Conservation (phyloP, 2,797 vertebrate species). For the Novumbra hubbsi region DNA sequence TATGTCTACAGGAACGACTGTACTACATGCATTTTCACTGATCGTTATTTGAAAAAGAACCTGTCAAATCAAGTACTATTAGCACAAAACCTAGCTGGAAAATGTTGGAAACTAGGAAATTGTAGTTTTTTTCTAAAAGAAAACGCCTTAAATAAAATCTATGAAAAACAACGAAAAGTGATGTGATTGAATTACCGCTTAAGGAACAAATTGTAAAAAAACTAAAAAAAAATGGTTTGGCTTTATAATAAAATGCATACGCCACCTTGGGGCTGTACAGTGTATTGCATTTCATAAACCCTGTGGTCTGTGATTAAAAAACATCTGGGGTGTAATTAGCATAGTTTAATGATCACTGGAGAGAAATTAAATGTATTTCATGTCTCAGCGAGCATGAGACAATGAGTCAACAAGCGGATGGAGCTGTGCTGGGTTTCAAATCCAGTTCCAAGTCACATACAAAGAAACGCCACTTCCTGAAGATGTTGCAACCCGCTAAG, state of each 20-base stretch:
- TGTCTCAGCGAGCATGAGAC: conserved; percentile 53
- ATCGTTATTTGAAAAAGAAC: neutral
- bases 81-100: neutral
- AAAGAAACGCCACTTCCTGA: conserved; percentile 10
- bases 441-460: conserved; percentile 19
- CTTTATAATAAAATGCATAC: conserved; percentile 35
- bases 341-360: conserved; percentile 67
- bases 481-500: conserved; percentile 3
- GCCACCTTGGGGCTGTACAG: conserved; percentile 45
- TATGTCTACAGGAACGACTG: neutral
- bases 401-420: conserved; percentile 47
- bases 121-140: neutral
- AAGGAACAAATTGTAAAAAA: neutral
- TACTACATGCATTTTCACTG: neutral
- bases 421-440: neutral
- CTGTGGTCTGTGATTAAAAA: conserved; percentile 68
- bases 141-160: neutral
- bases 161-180: conserved; percentile 1
- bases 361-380: conserved; percentile 60
- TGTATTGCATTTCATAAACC: conserved; percentile 60
- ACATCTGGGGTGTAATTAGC: conserved; percentile 59
- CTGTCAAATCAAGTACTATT: neutral
- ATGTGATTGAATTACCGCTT: neutral
- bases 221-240: conserved; percentile 19
- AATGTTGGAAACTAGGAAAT: neutral